These are phyloP conservation scores for Dufourea novaeangliae DNA, from an alignment of 1,140 invertebrate genomes.

Conservation along the genomic window DNA sequence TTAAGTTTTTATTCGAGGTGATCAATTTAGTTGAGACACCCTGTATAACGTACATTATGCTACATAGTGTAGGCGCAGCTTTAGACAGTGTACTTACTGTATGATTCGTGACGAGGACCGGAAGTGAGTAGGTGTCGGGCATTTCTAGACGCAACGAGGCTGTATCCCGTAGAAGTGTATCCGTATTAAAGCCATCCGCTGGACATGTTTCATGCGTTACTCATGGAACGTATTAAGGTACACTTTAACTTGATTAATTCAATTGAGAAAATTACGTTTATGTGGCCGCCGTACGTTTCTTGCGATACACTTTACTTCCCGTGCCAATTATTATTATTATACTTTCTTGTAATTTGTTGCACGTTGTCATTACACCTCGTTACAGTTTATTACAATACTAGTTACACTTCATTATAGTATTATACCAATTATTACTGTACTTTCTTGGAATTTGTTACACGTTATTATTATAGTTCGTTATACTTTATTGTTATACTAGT, in stretches of 20 bases:
- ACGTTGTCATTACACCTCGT: too few relatives aligned
- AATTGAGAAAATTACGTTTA: conserved; percentile 16
- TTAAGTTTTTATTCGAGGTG: too few relatives aligned
- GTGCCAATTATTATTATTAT: background rate
- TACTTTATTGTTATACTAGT: too few relatives aligned
- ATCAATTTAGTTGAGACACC: too few relatives aligned
- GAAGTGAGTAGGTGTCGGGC: conserved; percentile 61
- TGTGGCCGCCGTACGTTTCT: background rate
- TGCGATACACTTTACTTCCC: background rate
- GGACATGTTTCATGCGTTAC: conserved; percentile 40
- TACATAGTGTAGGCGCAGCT: background rate
- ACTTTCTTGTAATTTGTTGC: too few relatives aligned
- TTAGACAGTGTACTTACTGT: background rate
- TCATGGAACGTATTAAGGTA: conserved; percentile 23
- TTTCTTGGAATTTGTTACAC: too few relatives aligned
- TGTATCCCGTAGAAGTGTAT: conserved; percentile 36
- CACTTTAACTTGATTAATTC: conserved; percentile 19
- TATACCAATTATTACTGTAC: too few relatives aligned
- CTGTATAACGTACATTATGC: background rate
- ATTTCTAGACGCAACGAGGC: conserved; percentile 57
- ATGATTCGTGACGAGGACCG: conserved; percentile 44
- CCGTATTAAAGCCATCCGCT: conserved; percentile 38
- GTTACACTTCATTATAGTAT: too few relatives aligned
- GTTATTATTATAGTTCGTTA: too few relatives aligned
- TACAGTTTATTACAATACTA: too few relatives aligned